A percentile compares a stretch with the other conserved stretches of the same genome.
phyloP scores from a whole-genome alignment of 2,797 vertebrate genomes.

The Delichon dasypus region DNA sequence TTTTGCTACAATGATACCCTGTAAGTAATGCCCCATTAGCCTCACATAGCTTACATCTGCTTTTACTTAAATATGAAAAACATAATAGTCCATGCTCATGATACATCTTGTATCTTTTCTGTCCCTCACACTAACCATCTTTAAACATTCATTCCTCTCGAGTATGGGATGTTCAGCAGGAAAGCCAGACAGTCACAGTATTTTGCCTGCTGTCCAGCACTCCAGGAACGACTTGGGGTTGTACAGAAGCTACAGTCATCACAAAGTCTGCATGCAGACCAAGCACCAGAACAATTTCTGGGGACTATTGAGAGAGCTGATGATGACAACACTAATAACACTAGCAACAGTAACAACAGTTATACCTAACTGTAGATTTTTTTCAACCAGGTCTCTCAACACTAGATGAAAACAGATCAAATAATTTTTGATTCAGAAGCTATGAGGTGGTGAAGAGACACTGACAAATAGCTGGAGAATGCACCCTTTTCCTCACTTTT shows the following conservation, averaged over 20 bases:
- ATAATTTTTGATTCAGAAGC: background rate
- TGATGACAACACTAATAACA: background rate
- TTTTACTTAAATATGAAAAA: constrained; percentile 53
- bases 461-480: background rate
- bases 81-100: background rate
- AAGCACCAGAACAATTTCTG: background rate
- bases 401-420: background rate
- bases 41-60: constrained; percentile 32
- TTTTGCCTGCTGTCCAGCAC: background rate
- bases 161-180: background rate
- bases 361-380: background rate
- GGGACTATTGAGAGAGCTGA: background rate
- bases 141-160: background rate
- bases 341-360: background rate
- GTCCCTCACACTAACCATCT: background rate
- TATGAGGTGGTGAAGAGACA: background rate
- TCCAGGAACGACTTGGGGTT: background rate
- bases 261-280: background rate
- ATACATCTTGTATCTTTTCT: background rate
- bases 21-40: constrained; percentile 45
- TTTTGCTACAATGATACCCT: constrained; percentile 32
- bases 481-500: background rate
- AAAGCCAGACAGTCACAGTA: background rate
- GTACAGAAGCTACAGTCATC: background rate
- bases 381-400: background rate